These are phyloP conservation scores for Andrena chrysosceles DNA, from an alignment of 2,888 invertebrate species.

Conservation along the genomic window DNA sequence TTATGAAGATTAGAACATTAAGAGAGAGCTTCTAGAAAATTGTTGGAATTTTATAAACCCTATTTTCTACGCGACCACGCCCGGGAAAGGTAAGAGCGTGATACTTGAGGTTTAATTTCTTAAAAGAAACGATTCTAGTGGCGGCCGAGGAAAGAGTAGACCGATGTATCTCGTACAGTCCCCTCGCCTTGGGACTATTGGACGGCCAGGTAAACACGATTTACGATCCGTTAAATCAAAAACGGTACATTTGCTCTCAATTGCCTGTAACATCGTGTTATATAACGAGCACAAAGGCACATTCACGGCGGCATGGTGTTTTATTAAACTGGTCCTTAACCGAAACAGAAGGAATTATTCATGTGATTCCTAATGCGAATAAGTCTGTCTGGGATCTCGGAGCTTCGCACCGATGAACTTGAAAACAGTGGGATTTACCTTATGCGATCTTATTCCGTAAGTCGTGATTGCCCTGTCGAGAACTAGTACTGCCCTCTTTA, in stretches of 20 bases:
- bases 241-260: conserved; percentile 56
- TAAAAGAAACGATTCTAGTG: conserved; percentile 9
- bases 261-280: conserved; percentile 49
- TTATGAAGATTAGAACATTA: neutral
- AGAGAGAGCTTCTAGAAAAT: neutral
- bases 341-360: conserved; percentile 39
- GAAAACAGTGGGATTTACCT: neutral
- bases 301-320: conserved; percentile 5
- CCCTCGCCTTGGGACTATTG: conserved; percentile 17
- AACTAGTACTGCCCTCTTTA: no score
- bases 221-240: conserved; percentile 51
- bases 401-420: neutral
- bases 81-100: neutral
- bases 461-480: neutral
- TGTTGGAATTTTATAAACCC: neutral
- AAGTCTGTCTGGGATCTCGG: neutral
- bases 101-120: conserved; percentile 24
- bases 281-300: conserved; percentile 11
- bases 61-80: neutral
- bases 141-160: conserved; percentile 6
- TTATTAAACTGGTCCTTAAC: conserved; percentile 25
- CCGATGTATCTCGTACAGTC: conserved; percentile 11
- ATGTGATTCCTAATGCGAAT: conserved; percentile 31
- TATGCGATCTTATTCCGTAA: neutral
- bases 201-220: conserved; percentile 43